Percentiles rank a stretch among this genome's conserved stretches.
These are phyloP conservation scores for Pithys albifrons DNA, from an alignment of 2,113 vertebrate genomes.

Conservation along the genomic window DNA sequence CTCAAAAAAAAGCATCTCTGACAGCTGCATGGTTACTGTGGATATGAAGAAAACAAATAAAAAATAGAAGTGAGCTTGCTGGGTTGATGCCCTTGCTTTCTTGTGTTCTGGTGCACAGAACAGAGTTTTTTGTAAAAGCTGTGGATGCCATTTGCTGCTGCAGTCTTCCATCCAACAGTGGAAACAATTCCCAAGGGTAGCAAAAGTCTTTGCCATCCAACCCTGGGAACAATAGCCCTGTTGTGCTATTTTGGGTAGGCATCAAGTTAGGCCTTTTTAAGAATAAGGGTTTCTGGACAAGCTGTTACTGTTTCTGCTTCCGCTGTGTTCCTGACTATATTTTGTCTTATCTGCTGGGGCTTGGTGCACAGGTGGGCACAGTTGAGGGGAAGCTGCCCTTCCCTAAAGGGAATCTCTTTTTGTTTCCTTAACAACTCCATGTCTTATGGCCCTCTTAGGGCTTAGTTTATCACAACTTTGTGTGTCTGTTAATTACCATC, in stretches of 20 bases:
- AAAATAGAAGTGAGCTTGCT: neutral
- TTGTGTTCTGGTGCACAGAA: neutral
- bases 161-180: accelerated
- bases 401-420: neutral
- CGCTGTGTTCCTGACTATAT: accelerated
- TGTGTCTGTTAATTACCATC: neutral
- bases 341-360: neutral
- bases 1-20: neutral
- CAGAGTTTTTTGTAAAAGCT: neutral
- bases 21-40: neutral
- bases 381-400: neutral
- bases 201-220: neutral
- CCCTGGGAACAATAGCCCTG: neutral
- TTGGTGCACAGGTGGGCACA: accelerated
- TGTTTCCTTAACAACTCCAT: neutral
- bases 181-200: neutral
- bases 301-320: neutral
- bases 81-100: neutral
- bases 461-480: neutral
- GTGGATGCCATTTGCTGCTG: neutral
- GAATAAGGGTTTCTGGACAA: neutral
- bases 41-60: neutral
- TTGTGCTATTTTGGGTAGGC: neutral
- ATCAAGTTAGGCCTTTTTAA: neutral
- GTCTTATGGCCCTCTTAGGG: neutral